These are phyloP conservation scores for Pararge aegeria DNA, from an alignment of 1,140 invertebrate genomes.

Conservation along the genomic window DNA sequence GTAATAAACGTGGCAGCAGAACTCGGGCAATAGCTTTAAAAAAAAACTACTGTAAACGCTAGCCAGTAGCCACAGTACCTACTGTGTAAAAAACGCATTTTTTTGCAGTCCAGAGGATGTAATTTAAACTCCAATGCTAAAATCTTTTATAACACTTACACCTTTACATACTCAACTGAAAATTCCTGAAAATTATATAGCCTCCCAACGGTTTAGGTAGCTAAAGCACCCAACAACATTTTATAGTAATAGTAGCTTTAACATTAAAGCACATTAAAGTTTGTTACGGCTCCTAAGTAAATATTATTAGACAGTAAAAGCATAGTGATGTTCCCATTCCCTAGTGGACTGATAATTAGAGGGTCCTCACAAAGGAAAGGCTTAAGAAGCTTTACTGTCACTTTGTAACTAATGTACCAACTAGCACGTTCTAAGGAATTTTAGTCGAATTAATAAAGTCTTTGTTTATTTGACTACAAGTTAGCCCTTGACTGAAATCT, in stretches of 20 bases:
- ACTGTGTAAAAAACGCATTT: too few species aligned
- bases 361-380: constrained; percentile 9
- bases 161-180: too few species aligned
- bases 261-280: neutral
- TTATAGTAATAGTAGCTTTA: neutral
- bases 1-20: too few species aligned
- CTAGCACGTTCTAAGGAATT: constrained; percentile 10
- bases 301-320: constrained; percentile 12
- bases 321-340: constrained; percentile 13
- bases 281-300: neutral
- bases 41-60: too few species aligned
- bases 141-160: too few species aligned
- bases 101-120: too few species aligned
- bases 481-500: too few species aligned
- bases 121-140: too few species aligned
- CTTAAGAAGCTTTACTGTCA: constrained; percentile 13
- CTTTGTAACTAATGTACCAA: constrained; percentile 12
- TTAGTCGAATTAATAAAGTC: neutral
- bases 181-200: too few species aligned
- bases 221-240: constrained; percentile 2
- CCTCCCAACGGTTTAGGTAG: too few species aligned
- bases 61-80: too few species aligned
- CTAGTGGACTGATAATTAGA: constrained; percentile 12
- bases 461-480: neutral
- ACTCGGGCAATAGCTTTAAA: too few species aligned